Evolutionary conservation across 2,888 invertebrate genomes (phyloP).

Genomic region (Eilema sororculum): DNA sequence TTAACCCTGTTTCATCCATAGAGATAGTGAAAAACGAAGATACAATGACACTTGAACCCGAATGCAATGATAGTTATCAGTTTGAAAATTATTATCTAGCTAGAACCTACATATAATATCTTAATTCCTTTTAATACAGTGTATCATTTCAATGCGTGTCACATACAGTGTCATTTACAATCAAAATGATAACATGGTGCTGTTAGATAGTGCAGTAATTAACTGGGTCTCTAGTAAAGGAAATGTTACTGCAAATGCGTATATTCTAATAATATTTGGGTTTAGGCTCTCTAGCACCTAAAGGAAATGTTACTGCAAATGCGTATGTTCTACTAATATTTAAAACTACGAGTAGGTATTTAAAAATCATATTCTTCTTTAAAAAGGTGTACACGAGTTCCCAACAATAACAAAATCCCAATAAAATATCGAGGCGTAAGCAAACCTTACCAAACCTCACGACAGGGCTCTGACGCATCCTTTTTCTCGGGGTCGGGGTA

Average conservation of each 20-base stretch:
- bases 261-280: too few relatives aligned
- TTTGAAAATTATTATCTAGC: neutral
- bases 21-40: neutral
- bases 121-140: neutral
- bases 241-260: neutral
- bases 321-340: neutral
- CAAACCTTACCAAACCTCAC: neutral
- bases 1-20: neutral
- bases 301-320: neutral
- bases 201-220: neutral
- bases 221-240: neutral
- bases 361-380: too few relatives aligned
- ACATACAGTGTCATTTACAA: neutral
- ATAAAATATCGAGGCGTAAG: too few relatives aligned
- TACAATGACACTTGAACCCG: neutral
- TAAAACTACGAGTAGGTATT: neutral
- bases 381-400: too few relatives aligned
- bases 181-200: neutral
- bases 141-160: constrained; percentile 5
- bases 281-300: too few relatives aligned
- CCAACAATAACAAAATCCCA: too few relatives aligned
- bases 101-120: neutral
- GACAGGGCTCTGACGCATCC: neutral
- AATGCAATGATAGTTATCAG: neutral
- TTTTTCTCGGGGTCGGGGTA: neutral